These are phyloP conservation scores for Sinocyclocheilus grahami DNA, from an alignment of 2,113 vertebrate species.

Conservation along the genomic window DNA sequence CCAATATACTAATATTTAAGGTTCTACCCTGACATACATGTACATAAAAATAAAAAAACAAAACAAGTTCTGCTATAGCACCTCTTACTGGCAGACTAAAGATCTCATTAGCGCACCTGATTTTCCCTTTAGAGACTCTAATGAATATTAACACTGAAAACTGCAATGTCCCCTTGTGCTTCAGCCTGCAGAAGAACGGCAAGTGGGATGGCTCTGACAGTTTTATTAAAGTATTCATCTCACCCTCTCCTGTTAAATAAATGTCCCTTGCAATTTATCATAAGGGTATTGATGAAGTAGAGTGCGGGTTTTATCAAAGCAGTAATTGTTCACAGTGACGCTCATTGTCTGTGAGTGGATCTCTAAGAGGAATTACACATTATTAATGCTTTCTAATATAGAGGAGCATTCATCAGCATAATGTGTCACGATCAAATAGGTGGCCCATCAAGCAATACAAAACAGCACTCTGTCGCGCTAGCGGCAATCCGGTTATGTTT, in stretches of 20 bases:
- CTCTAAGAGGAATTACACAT: slow-evolving; percentile 65
- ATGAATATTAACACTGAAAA: slow-evolving; percentile 47
- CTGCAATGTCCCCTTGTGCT: slow-evolving; percentile 28
- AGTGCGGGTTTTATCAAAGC: slow-evolving; percentile 68
- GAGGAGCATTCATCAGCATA: slow-evolving; percentile 68
- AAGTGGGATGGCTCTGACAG: slow-evolving; percentile 59
- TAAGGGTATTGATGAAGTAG: slow-evolving; percentile 64
- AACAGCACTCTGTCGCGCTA: slow-evolving; percentile 18
- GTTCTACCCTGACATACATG: neutral
- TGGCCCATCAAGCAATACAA: slow-evolving; percentile 38
- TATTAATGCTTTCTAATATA: slow-evolving; percentile 78
- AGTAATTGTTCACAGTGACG: slow-evolving; percentile 76
- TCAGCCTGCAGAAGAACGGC: slow-evolving; percentile 35
- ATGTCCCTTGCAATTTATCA: slow-evolving; percentile 69
- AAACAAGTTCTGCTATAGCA: slow-evolving; percentile 25
- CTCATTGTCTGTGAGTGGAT: slow-evolving; percentile 69
- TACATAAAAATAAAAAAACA: neutral
- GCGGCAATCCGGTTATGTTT: slow-evolving; percentile 9
- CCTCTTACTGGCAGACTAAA: slow-evolving; percentile 43
- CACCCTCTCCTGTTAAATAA: slow-evolving; percentile 67
- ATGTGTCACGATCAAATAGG: slow-evolving; percentile 58
- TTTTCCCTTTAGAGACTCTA: slow-evolving; percentile 40
- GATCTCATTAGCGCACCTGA: slow-evolving; percentile 49
- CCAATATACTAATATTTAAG: neutral
- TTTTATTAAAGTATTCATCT: slow-evolving; percentile 68